A percentile compares a stretch with the other conserved stretches of the same genome.
Conservation (phyloP, 2,797 vertebrate species). For the Chromis chromis region DNA sequence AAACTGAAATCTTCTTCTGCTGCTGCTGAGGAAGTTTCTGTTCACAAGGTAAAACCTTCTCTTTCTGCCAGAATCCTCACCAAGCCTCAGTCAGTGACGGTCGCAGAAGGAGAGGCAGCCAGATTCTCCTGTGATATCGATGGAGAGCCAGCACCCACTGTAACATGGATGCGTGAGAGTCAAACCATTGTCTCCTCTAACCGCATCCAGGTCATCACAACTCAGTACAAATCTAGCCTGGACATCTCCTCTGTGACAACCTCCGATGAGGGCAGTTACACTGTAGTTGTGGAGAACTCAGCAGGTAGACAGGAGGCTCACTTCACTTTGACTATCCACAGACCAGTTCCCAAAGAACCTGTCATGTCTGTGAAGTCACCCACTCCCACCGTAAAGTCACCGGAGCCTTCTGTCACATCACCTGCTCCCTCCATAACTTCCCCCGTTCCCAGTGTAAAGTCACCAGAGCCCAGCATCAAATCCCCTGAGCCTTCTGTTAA, state of each 20-base stretch:
- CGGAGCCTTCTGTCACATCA: conserved; percentile 81
- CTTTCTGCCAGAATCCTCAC: conserved; percentile 93
- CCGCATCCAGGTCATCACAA: conserved; percentile 88
- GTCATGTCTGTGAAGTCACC: conserved; percentile 80
- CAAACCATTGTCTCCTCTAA: conserved; percentile 86
- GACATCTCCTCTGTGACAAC: conserved; percentile 90
- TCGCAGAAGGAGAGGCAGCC: conserved; percentile 90
- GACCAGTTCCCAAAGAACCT: conserved; percentile 82
- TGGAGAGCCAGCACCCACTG: conserved; percentile 92
- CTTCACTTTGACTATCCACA: conserved; percentile 92
- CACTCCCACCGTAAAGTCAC: conserved; percentile 71
- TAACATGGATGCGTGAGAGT: conserved; percentile 89
- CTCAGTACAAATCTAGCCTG: conserved; percentile 94
- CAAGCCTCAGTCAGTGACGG: conserved; percentile 92
- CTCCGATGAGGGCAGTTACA: conserved; percentile 94
- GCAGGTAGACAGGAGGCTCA: conserved; percentile 93
- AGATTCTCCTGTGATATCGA: conserved; percentile 96
- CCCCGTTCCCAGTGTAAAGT: conserved; percentile 71
- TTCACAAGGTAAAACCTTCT: conserved; percentile 88
- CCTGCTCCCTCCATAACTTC: conserved; percentile 81
- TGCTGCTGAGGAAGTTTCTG: conserved; percentile 82
- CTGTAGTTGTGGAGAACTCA: conserved; percentile 92
- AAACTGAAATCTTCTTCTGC: conserved; percentile 84
- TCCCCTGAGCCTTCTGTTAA: conserved; percentile 81
- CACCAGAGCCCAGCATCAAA: conserved; percentile 68